phyloP scores from a whole-genome alignment of 2,888 invertebrate genomes.

The Hyles lineata region DNA sequence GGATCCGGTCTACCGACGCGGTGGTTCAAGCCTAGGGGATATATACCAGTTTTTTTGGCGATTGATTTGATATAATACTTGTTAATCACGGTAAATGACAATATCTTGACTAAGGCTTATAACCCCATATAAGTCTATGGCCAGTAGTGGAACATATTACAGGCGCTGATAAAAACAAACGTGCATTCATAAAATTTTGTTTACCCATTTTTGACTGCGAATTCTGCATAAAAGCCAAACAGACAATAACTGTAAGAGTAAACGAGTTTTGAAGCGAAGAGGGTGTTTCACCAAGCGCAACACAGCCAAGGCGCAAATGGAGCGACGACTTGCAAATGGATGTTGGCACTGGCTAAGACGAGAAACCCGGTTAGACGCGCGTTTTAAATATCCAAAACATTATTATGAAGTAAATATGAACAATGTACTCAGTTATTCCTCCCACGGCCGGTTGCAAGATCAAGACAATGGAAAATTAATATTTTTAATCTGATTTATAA shows the following conservation, averaged over 20 bases:
- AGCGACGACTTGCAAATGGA: conserved; percentile 24
- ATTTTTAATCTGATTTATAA: too few species aligned
- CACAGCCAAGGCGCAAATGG: conserved; percentile 12
- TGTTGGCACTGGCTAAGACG: conserved; percentile 9
- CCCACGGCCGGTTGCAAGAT: neutral
- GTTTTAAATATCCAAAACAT: neutral
- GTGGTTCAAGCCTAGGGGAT: too few species aligned
- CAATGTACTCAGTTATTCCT: neutral
- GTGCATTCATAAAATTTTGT: neutral
- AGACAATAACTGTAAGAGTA: conserved; percentile 8
- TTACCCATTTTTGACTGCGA: neutral
- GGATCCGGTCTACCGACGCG: too few species aligned
- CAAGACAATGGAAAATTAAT: neutral
- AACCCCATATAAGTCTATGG: too few species aligned
- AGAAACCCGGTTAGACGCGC: neutral
- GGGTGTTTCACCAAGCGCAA: conserved; percentile 14
- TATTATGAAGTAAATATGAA: neutral
- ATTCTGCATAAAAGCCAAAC: neutral
- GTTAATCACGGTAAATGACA: too few species aligned
- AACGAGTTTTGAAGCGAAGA: conserved; percentile 12
- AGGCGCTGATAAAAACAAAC: too few species aligned
- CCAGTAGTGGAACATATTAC: too few species aligned
- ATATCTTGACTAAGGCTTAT: too few species aligned
- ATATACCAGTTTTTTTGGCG: too few species aligned
- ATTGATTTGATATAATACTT: too few species aligned